Percentiles rank a stretch among this genome's conserved stretches.
Evolutionary conservation across 2,797 vertebrate species (phyloP).

Genomic region (Enteromius viviparus): DNA sequence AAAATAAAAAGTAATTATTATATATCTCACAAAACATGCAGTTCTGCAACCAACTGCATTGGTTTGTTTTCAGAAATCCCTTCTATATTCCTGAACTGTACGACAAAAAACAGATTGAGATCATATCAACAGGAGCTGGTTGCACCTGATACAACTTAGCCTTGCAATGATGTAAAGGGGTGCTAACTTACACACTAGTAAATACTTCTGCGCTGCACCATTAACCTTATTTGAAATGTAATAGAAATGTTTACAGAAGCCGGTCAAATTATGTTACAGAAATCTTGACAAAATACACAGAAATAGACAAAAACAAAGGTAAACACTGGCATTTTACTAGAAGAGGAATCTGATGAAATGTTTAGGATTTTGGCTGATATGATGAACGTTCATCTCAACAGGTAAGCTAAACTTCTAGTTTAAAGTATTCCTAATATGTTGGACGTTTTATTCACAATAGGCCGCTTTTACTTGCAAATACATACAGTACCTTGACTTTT

Average conservation of each 20-base stretch:
- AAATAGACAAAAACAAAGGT: background rate
- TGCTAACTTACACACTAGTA: background rate
- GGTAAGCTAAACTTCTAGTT: background rate
- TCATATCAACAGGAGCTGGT: background rate
- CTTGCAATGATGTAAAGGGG: background rate
- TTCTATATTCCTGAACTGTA: background rate
- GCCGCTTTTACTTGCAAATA: background rate
- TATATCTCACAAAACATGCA: background rate
- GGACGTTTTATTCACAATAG: background rate
- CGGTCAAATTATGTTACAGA: background rate
- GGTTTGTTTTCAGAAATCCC: background rate
- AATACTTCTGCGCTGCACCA: background rate
- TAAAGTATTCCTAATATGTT: background rate
- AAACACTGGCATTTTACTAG: background rate
- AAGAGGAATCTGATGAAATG: background rate
- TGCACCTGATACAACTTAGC: background rate
- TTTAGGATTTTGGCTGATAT: background rate
- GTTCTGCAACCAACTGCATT: background rate
- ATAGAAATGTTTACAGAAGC: background rate
- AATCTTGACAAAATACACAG: background rate
- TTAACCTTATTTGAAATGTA: background rate
- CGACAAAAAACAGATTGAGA: background rate
- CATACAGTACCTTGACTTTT: background rate
- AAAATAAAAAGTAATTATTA: background rate
- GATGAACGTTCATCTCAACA: background rate